Conservation (phyloP, 2,797 vertebrate genomes). For the Hippocampus kuda region DNA sequence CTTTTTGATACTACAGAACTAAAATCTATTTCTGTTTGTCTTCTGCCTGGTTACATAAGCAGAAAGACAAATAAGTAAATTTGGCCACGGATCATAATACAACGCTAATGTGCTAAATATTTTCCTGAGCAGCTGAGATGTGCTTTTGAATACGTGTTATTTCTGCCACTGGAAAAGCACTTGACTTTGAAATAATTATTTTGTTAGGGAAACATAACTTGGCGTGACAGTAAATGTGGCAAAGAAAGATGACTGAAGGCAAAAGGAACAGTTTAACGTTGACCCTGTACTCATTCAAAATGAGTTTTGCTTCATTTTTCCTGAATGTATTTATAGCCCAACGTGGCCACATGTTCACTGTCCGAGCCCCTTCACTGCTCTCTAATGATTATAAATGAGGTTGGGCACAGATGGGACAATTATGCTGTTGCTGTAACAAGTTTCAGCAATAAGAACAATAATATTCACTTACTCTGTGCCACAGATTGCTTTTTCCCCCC, state of each 20-base stretch:
- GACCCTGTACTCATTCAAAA: background rate
- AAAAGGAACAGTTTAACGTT: background rate
- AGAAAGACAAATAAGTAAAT: background rate
- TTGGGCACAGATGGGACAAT: conserved; percentile 21
- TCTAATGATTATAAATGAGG: conserved; percentile 24
- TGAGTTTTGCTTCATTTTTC: background rate
- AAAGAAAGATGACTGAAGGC: background rate
- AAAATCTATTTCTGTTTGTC: background rate
- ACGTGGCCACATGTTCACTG: background rate
- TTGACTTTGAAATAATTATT: background rate
- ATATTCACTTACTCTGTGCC: conserved; percentile 13
- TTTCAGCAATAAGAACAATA: conserved; percentile 34
- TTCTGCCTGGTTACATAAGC: background rate
- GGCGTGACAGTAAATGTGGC: background rate
- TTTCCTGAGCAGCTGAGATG: background rate
- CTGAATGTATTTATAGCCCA: conserved; percentile 5
- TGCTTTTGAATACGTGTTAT: background rate
- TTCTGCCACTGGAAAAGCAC: background rate
- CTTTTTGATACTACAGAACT: background rate
- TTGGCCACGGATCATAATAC: background rate
- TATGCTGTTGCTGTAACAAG: conserved; percentile 10
- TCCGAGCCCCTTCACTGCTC: conserved; percentile 9
- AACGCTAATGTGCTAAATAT: background rate
- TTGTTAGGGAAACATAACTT: background rate
- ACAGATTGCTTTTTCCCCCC: conserved; percentile 9